These are phyloP conservation scores for Lypha dubia DNA, from an alignment of 2,888 invertebrate genomes.

Conservation along the genomic window DNA sequence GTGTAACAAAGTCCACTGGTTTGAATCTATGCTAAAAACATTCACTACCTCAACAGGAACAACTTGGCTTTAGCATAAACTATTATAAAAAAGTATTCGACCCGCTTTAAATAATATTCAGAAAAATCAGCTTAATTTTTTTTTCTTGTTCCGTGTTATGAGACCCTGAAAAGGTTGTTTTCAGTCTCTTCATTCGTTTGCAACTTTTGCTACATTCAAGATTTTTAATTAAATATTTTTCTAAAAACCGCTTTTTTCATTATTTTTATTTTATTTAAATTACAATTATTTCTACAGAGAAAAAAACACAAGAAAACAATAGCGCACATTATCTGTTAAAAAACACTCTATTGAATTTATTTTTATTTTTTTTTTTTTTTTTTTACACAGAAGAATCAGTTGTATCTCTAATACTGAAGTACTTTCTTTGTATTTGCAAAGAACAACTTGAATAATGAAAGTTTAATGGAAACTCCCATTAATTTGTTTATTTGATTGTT, in stretches of 20 bases:
- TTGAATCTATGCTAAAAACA: no score
- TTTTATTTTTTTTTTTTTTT: not conserved
- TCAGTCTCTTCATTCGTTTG: not conserved
- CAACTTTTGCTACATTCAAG: not conserved
- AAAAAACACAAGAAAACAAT: no score
- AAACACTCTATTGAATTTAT: not conserved
- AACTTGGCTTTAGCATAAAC: no score
- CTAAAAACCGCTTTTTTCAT: not conserved
- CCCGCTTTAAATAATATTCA: no score
- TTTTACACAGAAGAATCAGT: constrained; percentile 18
- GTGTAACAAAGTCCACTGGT: no score
- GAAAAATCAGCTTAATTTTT: no score
- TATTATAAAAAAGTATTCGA: no score
- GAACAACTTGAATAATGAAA: constrained; percentile 39
- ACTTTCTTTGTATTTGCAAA: constrained; percentile 5
- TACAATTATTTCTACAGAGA: not conserved
- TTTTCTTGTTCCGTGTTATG: no score
- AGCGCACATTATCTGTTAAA: not conserved
- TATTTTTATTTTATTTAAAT: constrained; percentile 1
- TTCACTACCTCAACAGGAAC: no score
- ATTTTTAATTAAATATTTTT: constrained; percentile 2
- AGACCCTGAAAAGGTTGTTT: not conserved
- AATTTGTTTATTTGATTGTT: constrained; percentile 42
- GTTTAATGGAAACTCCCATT: constrained; percentile 43
- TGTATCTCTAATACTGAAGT: not conserved